Percentiles rank a stretch among this genome's conserved stretches.
Conservation (phyloP, 1,140 invertebrate species). For the Drosophila virilis region DNA sequence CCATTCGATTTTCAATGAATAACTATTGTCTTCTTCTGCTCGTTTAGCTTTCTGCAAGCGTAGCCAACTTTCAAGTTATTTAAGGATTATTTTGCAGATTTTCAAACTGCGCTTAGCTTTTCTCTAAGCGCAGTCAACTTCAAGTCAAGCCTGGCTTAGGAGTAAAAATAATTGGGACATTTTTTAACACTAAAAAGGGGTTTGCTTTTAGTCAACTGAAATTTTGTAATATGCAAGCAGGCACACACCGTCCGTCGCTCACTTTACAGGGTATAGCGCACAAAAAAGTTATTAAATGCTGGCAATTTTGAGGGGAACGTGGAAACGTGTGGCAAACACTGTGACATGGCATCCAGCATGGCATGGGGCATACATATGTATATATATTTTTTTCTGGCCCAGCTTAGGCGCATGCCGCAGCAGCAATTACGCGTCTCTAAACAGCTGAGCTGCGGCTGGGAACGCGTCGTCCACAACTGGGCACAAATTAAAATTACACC, state of each 20-base stretch:
- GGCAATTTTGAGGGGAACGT: slow-evolving; percentile 28
- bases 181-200: slow-evolving; percentile 3
- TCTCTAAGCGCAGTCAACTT: background rate
- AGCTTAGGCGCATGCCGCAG: slow-evolving; percentile 72
- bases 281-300: slow-evolving; percentile 74
- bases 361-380: slow-evolving; percentile 19
- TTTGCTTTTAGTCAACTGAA: too few relatives aligned
- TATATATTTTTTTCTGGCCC: slow-evolving; percentile 5
- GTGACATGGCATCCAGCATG: slow-evolving; percentile 70
- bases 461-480: slow-evolving; percentile 27
- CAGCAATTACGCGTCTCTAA: slow-evolving; percentile 74
- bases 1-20: background rate
- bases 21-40: background rate
- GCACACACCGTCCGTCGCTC: background rate
- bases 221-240: background rate
- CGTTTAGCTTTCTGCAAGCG: background rate
- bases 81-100: too few relatives aligned
- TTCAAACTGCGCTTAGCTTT: too few relatives aligned
- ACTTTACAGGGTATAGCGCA: slow-evolving; percentile 39
- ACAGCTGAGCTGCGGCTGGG: slow-evolving; percentile 58
- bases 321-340: slow-evolving; percentile 53
- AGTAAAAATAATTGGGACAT: background rate
- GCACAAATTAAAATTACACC: slow-evolving; percentile 83
- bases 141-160: background rate
- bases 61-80: background rate